Conservation (phyloP, 2,888 invertebrate species). For the Lasioglossum oenotherae region DNA sequence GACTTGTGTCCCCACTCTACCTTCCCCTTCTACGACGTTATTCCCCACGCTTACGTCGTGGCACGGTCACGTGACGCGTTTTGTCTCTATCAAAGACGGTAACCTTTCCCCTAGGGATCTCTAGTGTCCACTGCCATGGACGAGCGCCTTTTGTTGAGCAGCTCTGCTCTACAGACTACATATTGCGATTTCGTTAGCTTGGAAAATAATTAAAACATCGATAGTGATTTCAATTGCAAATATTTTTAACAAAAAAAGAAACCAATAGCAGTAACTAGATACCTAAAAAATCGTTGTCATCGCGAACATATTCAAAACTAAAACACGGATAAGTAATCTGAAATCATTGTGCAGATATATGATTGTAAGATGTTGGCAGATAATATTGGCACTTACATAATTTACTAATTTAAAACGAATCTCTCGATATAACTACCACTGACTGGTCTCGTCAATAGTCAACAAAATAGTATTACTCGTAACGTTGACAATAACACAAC, state of each 20-base stretch:
- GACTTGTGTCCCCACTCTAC: too few species aligned
- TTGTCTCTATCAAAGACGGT: too few species aligned
- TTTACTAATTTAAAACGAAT: conserved; percentile 18
- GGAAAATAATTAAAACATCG: not conserved
- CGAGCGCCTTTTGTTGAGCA: too few species aligned
- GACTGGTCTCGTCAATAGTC: not conserved
- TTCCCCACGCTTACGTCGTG: too few species aligned
- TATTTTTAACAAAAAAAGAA: not conserved
- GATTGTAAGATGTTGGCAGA: conserved; percentile 17
- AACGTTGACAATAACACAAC: not conserved
- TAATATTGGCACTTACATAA: conserved; percentile 38
- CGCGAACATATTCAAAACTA: not conserved
- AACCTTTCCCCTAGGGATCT: too few species aligned
- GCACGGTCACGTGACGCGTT: too few species aligned
- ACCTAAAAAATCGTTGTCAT: not conserved
- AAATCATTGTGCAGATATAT: conserved; percentile 1
- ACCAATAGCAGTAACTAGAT: not conserved
- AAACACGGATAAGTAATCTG: not conserved
- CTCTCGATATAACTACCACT: not conserved
- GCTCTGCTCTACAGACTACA: not conserved
- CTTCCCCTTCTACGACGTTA: too few species aligned
- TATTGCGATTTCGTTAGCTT: not conserved
- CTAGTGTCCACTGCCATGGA: too few species aligned
- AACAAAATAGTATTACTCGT: not conserved
- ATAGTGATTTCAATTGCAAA: not conserved